phyloP scores from a whole-genome alignment of 2,113 vertebrate genomes.

The Xerus inauris region DNA sequence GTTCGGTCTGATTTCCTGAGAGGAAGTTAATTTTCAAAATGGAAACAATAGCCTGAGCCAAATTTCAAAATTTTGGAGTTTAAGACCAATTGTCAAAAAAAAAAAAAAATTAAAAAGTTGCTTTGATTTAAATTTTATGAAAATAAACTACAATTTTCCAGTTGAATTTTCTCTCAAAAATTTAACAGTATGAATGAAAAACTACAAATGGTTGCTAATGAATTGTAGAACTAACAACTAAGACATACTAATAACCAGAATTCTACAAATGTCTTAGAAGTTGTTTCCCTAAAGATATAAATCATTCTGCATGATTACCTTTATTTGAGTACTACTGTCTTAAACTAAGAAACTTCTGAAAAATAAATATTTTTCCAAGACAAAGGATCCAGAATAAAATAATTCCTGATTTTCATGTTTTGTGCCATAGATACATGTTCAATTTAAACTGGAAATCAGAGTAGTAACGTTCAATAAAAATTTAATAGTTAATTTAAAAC shows the following conservation, averaged over 20 bases:
- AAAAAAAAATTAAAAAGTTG: background rate
- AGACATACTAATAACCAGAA: background rate
- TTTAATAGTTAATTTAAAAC: constrained; percentile 20
- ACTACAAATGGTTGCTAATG: background rate
- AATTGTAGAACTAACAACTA: constrained; percentile 10
- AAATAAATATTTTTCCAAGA: background rate
- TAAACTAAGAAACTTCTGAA: background rate
- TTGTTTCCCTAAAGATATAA: background rate
- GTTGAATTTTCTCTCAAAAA: background rate
- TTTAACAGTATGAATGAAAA: background rate
- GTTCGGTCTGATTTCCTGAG: background rate
- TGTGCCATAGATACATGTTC: background rate
- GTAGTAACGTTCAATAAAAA: background rate
- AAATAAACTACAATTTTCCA: background rate
- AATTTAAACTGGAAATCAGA: background rate
- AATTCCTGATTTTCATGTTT: background rate
- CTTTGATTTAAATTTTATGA: background rate
- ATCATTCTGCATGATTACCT: background rate
- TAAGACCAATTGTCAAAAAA: background rate
- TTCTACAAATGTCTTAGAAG: background rate
- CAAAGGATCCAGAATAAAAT: background rate
- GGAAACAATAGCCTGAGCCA: background rate
- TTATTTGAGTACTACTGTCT: background rate
- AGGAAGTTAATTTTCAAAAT: background rate
- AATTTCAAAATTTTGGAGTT: background rate